A percentile compares a stretch with the other conserved stretches of the same genome.
Conservation (phyloP, 2,888 invertebrate species). For the Meta bourneti region DNA sequence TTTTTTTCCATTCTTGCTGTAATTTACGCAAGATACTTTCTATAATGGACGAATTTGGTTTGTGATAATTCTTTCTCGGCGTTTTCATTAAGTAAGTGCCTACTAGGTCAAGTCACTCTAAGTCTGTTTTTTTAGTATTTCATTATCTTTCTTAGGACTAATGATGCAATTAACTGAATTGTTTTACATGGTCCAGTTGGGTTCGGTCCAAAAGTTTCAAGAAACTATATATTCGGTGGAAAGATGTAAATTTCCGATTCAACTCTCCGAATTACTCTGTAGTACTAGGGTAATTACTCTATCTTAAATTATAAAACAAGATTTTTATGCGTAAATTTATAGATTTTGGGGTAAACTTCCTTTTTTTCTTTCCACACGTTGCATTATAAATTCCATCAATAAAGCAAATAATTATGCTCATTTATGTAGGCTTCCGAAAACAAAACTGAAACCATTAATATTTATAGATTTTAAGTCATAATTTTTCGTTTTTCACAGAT, state of each 20-base stretch:
- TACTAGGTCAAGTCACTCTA: slow-evolving; percentile 35
- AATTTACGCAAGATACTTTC: slow-evolving; percentile 9
- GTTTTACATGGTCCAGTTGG: slow-evolving; percentile 56
- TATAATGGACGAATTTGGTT: neutral
- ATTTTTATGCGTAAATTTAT: too few species aligned
- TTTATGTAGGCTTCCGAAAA: too few species aligned
- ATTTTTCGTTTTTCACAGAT: too few species aligned
- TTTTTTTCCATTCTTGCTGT: neutral
- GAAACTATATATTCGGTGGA: slow-evolving; percentile 30
- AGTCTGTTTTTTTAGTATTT: slow-evolving; percentile 38
- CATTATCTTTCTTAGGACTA: slow-evolving; percentile 48
- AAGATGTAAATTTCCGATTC: slow-evolving; percentile 25
- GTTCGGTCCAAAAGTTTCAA: slow-evolving; percentile 47
- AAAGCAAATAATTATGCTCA: too few species aligned
- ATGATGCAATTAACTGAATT: slow-evolving; percentile 67
- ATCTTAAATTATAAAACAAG: too few species aligned
- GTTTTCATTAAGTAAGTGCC: slow-evolving; percentile 55
- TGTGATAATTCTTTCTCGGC: slow-evolving; percentile 39
- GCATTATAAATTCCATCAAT: too few species aligned
- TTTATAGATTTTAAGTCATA: too few species aligned
- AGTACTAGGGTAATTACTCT: neutral
- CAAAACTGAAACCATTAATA: too few species aligned
- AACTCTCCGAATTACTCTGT: neutral
- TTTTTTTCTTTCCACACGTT: too few species aligned
- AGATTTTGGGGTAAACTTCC: too few species aligned